Percentiles rank a stretch among this genome's conserved stretches.
Evolutionary conservation across 1,140 invertebrate genomes (phyloP).

Genomic region (Antheraea pernyi): DNA sequence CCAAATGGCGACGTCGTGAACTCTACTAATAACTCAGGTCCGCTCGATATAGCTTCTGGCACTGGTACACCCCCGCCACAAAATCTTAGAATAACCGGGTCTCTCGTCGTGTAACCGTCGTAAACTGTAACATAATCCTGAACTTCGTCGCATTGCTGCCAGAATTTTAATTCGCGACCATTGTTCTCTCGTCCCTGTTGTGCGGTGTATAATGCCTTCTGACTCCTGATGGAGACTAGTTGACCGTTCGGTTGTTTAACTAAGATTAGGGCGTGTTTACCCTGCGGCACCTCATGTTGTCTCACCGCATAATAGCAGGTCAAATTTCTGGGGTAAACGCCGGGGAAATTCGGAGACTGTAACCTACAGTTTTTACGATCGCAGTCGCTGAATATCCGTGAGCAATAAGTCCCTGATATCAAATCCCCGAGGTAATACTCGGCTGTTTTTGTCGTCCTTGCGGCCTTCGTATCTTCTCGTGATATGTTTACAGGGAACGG

Average conservation of each 20-base stretch:
- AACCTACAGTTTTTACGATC: conserved; percentile 91
- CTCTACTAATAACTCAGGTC: conserved; percentile 91
- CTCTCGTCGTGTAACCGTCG: conserved; percentile 93
- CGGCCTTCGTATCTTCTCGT: conserved; percentile 64
- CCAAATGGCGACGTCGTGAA: conserved; percentile 94
- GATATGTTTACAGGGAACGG: conserved; percentile 71
- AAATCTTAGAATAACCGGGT: conserved; percentile 93
- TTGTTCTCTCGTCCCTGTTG: conserved; percentile 70
- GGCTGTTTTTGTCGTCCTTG: conserved; percentile 54
- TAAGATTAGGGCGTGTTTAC: conserved; percentile 91
- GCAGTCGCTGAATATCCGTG: conserved; percentile 93
- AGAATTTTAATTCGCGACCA: conserved; percentile 80
- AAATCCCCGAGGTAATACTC: conserved; percentile 90
- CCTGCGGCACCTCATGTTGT: conserved; percentile 88
- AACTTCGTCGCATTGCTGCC: conserved; percentile 92
- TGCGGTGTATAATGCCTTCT: conserved; percentile 80
- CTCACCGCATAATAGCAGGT: conserved; percentile 93
- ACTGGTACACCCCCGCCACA: conserved; percentile 92
- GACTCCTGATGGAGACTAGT: conserved; percentile 88
- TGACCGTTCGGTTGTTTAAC: conserved; percentile 91
- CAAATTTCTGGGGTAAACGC: conserved; percentile 93
- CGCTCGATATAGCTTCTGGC: conserved; percentile 90
- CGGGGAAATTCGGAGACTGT: conserved; percentile 95
- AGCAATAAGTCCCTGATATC: conserved; percentile 93
- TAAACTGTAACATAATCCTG: conserved; percentile 94